Evolutionary conservation across 2,797 vertebrate species (phyloP).

Genomic region (Streptopelia turtur): DNA sequence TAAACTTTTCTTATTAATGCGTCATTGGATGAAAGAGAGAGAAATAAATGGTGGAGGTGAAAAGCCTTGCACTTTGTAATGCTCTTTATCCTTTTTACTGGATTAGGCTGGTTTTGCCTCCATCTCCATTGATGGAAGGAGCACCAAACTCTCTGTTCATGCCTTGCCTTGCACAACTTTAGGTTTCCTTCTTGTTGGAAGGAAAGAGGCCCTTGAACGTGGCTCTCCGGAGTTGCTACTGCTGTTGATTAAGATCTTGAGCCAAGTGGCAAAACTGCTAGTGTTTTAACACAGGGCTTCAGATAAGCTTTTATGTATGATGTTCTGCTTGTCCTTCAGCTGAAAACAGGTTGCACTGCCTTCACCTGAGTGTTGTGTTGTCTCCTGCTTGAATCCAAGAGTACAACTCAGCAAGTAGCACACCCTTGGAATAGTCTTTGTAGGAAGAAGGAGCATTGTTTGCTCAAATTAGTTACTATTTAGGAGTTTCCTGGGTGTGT

Average conservation of each 20-base stretch:
- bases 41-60: background rate
- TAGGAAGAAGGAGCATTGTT: background rate
- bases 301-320: background rate
- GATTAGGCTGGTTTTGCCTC: background rate
- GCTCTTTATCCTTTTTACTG: background rate
- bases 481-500: background rate
- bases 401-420: background rate
- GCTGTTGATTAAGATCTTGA: background rate
- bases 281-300: background rate
- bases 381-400: background rate
- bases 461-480: background rate
- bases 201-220: too few species aligned
- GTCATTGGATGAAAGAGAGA: background rate
- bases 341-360: background rate
- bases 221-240: background rate
- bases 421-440: background rate
- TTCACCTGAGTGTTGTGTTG: background rate
- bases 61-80: background rate
- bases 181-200: background rate
- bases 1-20: background rate
- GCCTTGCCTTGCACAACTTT: background rate
- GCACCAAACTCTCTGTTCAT: background rate
- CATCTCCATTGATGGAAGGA: background rate
- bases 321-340: background rate
- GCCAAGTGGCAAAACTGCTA: background rate